Evolutionary conservation across 2,888 invertebrate species (phyloP), one percentile per base, ranked within the genome.

Genomic region (Miltochrista miniata): DNA sequence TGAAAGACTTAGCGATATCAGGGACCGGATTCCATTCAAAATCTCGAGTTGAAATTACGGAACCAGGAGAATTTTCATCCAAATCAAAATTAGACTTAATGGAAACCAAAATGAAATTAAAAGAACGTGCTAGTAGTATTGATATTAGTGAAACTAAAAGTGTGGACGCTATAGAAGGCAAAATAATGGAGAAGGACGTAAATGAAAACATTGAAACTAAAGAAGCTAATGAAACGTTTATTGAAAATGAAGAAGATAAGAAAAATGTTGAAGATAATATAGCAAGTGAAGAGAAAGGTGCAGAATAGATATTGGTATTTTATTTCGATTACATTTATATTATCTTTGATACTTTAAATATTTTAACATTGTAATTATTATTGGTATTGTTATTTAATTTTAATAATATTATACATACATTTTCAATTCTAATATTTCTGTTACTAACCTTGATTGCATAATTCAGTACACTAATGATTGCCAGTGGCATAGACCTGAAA

Each of bases 1-100:
- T 91, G 72, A 85, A 81, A 66, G 90, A 87, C 53, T 69, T 89
- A 31, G 81, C 76, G 4, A 76, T 79, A 40, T 85, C 87, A 1
- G 76, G 82, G 7, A 37, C 37, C 37, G 18, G 4, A 10, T 35
- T 44, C 1, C 24, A 24, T 11, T 35, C 44, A 8, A 44, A 44
- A 31, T 43, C 42, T 18, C 36, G 14, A 11, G 15, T 33, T 15
- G 47, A 48, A 35, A 44, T 35, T 11, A 0, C 11, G 7, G 35
- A 35, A 8, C 44, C 44, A 24, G 1, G 10, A 5, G 35, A 35
- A 8, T 35, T 35, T 44, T 10, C 35, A 3, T 35, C 44, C 12
- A 44, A 35, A 35, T 10, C 18, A 5, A 24, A 24, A 24, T 24
- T 24, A 24, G 24, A 24, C 12, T 0, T 29, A 7, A 10, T 18